Percentiles rank a stretch among this genome's conserved stretches.
Evolutionary conservation across 2,113 vertebrate species (phyloP).

Genomic region (Ancistrus triradiatus): DNA sequence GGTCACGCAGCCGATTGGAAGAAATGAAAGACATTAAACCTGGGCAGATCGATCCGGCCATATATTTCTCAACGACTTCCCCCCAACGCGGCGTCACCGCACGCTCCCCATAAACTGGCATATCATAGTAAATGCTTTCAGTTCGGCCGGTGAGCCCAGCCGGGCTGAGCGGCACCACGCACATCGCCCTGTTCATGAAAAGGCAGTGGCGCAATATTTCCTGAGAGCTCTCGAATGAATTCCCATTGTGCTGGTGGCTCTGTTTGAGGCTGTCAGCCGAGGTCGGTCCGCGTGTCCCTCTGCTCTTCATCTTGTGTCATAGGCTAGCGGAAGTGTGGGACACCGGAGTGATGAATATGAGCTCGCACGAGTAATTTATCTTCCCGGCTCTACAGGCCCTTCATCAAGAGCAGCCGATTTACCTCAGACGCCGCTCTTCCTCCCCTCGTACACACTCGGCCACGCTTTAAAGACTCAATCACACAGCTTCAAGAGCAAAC

Average conservation of each 20-base stretch:
- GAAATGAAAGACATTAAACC: constrained; percentile 53
- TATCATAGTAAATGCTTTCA: constrained; percentile 46
- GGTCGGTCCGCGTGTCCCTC: constrained; percentile 65
- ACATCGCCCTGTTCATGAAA: constrained; percentile 70
- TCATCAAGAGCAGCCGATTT: constrained; percentile 51
- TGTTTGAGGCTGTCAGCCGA: constrained; percentile 71
- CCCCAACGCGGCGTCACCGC: not conserved
- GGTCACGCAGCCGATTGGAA: constrained; percentile 33
- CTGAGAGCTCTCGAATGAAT: constrained; percentile 72
- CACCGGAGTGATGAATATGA: constrained; percentile 72
- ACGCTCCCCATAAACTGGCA: constrained; percentile 38
- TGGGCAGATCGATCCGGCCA: constrained; percentile 43
- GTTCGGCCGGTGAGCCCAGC: constrained; percentile 51
- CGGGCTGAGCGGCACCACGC: constrained; percentile 15
- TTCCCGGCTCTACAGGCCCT: constrained; percentile 56
- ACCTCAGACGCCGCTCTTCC: constrained; percentile 22
- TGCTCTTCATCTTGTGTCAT: constrained; percentile 80
- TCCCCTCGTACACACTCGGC: not conserved
- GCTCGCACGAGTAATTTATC: constrained; percentile 74
- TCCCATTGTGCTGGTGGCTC: constrained; percentile 62
- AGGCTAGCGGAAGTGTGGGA: constrained; percentile 73
- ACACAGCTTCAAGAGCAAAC: not conserved
- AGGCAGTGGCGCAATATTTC: constrained; percentile 68
- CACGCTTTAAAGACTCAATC: constrained; percentile 9
- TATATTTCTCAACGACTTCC: constrained; percentile 46